These are phyloP conservation scores for Eupeodes corollae DNA, from an alignment of 1,140 invertebrate genomes.

Conservation along the genomic window DNA sequence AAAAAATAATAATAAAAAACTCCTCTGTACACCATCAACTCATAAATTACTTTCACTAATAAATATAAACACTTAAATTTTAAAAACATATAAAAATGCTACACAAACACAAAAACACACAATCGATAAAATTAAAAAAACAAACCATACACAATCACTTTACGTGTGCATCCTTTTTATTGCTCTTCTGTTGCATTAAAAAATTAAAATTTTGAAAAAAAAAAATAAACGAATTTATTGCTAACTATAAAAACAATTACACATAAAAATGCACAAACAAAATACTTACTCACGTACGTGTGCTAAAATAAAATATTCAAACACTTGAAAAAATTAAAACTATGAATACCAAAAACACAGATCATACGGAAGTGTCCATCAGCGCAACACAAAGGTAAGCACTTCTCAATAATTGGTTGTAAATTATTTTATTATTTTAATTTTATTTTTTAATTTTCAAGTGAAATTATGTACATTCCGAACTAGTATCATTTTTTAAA, in stretches of 20 bases:
- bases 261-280: background rate
- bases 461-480: background rate
- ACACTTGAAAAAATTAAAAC: background rate
- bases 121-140: too few species aligned
- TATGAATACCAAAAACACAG: conserved; percentile 14
- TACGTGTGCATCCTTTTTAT: too few species aligned
- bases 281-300: conserved; percentile 1
- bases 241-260: background rate
- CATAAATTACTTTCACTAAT: too few species aligned
- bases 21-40: too few species aligned
- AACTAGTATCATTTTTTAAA: background rate
- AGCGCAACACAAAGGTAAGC: conserved; percentile 35
- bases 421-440: conserved; percentile 1
- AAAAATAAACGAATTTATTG: background rate
- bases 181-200: background rate
- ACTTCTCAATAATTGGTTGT: conserved; percentile 1
- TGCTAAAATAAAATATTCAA: background rate
- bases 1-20: too few species aligned
- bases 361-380: conserved; percentile 34
- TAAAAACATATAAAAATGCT: too few species aligned
- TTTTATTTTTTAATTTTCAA: background rate
- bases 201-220: too few species aligned
- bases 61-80: too few species aligned
- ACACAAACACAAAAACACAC: too few species aligned
- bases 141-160: too few species aligned